phyloP scores from a whole-genome alignment of 2,888 invertebrate species.

The Chloroclystis v-ata region DNA sequence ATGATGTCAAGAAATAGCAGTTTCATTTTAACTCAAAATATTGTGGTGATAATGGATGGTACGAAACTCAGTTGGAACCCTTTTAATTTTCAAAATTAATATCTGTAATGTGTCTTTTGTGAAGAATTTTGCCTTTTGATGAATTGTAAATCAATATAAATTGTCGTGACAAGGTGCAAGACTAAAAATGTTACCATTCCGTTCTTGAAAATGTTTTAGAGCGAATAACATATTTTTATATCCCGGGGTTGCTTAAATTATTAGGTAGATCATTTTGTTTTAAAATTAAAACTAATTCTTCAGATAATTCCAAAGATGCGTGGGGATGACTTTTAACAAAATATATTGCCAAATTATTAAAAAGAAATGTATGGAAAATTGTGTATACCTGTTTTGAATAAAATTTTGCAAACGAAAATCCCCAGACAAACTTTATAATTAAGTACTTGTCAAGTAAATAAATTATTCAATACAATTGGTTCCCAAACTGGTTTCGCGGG shows the following conservation, averaged over 20 bases:
- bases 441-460: slow-evolving; percentile 61
- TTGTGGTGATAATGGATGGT: slow-evolving; percentile 61
- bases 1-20: slow-evolving; percentile 63
- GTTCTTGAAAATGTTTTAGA: too few relatives aligned
- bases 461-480: slow-evolving; percentile 63
- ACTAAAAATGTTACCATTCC: too few relatives aligned
- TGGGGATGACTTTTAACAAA: too few relatives aligned
- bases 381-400: slow-evolving; percentile 44
- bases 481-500: slow-evolving; percentile 37
- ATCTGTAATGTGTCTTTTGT: slow-evolving; percentile 1
- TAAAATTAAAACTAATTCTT: too few relatives aligned
- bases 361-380: too few relatives aligned
- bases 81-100: slow-evolving; percentile 4
- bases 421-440: slow-evolving; percentile 58
- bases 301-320: too few relatives aligned
- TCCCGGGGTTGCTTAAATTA: too few relatives aligned
- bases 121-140: background rate
- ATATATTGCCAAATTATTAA: too few relatives aligned
- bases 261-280: too few relatives aligned
- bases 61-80: background rate
- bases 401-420: slow-evolving; percentile 50
- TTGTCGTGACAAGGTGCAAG: too few relatives aligned
- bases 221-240: too few relatives aligned
- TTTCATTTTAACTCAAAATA: slow-evolving; percentile 65
- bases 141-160: background rate